These are phyloP conservation scores for Anoura caudifer DNA, from an alignment of 2,113 vertebrate species.

Conservation along the genomic window DNA sequence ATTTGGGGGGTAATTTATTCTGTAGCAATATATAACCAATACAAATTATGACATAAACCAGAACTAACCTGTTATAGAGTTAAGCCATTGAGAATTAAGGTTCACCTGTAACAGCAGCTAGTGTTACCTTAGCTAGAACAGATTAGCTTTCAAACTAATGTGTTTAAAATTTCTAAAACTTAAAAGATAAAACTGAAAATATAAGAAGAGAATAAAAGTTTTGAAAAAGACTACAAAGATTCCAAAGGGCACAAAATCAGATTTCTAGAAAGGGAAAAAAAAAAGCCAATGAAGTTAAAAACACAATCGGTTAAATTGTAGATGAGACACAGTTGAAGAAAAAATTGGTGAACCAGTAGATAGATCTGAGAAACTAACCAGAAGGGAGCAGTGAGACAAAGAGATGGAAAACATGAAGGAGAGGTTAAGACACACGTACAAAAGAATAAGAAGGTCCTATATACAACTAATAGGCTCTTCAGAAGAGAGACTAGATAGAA, in stretches of 20 bases:
- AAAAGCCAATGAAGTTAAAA: background rate
- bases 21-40: background rate
- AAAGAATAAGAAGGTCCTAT: background rate
- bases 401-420: background rate
- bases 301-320: background rate
- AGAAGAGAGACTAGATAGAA: background rate
- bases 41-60: background rate
- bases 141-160: slow-evolving; percentile 5
- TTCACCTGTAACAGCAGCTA: background rate
- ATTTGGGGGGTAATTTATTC: background rate
- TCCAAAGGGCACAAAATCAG: background rate
- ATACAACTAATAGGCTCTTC: background rate
- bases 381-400: background rate
- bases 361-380: background rate
- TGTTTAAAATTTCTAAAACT: background rate
- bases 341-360: background rate
- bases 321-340: background rate
- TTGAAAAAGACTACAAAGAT: background rate
- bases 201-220: background rate
- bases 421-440: background rate
- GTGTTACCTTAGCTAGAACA: background rate
- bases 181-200: slow-evolving; percentile 19
- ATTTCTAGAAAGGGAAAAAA: background rate
- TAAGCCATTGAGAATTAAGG: slow-evolving; percentile 10
- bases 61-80: background rate